phyloP scores from a whole-genome alignment of 2,888 invertebrate genomes.

The Lomographa bimaculata region DNA sequence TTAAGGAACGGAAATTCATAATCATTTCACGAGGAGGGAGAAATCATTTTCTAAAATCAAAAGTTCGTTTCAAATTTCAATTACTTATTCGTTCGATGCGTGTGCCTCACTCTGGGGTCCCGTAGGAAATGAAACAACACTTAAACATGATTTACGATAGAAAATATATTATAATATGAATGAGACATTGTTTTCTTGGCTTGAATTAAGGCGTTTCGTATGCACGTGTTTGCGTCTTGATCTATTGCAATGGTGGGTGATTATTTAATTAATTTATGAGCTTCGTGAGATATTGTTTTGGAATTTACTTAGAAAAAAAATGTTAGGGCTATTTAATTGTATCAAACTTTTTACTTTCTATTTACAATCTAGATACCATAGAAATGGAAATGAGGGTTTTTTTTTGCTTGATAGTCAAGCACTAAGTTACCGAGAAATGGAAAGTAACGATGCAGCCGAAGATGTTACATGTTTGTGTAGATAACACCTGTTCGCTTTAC shows the following conservation, averaged over 20 bases:
- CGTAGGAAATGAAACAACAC: conserved; percentile 81
- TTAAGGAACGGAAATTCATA: conserved; percentile 72
- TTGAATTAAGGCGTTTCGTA: conserved; percentile 62
- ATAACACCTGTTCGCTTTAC: too few species aligned
- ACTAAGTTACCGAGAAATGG: too few species aligned
- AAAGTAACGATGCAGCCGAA: too few species aligned
- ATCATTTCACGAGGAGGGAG: conserved; percentile 74
- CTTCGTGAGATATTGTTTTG: conserved; percentile 21
- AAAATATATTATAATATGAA: conserved; percentile 77
- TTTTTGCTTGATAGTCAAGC: too few species aligned
- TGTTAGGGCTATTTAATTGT: too few species aligned
- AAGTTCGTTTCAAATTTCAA: conserved; percentile 82
- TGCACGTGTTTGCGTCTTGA: conserved; percentile 57
- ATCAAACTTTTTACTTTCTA: too few species aligned
- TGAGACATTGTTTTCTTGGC: conserved; percentile 77
- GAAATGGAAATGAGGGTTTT: too few species aligned
- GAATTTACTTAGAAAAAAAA: too few species aligned
- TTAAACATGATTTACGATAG: conserved; percentile 78
- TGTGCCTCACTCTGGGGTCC: conserved; percentile 69
- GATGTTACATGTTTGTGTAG: too few species aligned
- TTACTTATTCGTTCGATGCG: conserved; percentile 81
- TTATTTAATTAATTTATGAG: conserved; percentile 33
- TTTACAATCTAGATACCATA: too few species aligned
- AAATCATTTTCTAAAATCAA: conserved; percentile 76
- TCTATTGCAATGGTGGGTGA: conserved; percentile 41